Base-by-base conservation (phyloP, 92 coral and sea anemone species). In the Palythoa caribaeorum region DNA sequence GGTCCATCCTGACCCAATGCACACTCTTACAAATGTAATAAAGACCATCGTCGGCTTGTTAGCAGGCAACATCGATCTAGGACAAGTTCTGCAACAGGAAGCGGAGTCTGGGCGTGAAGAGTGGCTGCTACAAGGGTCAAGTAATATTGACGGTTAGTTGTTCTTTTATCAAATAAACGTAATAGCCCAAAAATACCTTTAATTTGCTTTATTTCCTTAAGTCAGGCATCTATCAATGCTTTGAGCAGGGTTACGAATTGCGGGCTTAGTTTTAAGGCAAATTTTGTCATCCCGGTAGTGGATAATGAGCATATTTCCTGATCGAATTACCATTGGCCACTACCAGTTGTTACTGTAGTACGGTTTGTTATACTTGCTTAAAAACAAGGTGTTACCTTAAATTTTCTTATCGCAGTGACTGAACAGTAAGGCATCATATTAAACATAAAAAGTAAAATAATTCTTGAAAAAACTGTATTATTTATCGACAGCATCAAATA, bases 1-100 rank as follows among this genome's bases (percentile, higher is more conserved):
- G 13, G 54, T 36, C 1, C 88, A 85, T 62, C 89, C 89, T 10
- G 89, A 86, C 36, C 50, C 89, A 16, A 86, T 86, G 89, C 89
- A 86, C 83, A 86, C 89, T n/a, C 51, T 86, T 4, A 86, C 89
- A 19, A 86, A 74, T 39, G 75, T 75, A 6, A 10, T 86, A 71
- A 86, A 79, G 62, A 74, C 89, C 11, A 50, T 74, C 15, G 89
- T 74, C 28, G 83, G 74, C 28, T 73, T 75, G 39, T 73, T 86
- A 2, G 65, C 83, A n/a, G 89, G 83, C 16, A 74, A 57, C 69
- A 12, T n/a, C 17, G 78, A 86, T 75, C 48, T 68, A 1, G 37
- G 7, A 9, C 65, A 68, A 60, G 77, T 68, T 54, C 60, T 83
- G 6, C 38, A 44, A 35, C 39, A 78, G 39, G 57, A 19, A 14